Percentiles rank a stretch among this genome's conserved stretches.
Conservation (phyloP, 2,113 vertebrate species). For the Solea senegalensis region DNA sequence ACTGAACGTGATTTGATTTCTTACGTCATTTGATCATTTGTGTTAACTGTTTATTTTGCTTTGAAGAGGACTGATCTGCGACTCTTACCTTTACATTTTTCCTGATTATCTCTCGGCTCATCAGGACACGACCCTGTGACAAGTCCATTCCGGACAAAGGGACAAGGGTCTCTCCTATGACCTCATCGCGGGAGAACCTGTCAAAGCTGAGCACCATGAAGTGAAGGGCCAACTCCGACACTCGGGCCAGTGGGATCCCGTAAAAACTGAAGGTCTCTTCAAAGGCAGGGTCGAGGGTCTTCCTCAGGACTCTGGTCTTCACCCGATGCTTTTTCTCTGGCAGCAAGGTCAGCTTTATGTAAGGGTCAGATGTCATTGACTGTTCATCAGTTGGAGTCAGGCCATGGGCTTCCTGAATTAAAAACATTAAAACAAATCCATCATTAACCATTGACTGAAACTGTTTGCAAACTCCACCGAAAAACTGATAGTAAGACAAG, state of each 20-base stretch:
- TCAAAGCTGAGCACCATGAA: constrained; percentile 97
- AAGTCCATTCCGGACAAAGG: constrained; percentile 90
- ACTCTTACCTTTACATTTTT: constrained; percentile 92
- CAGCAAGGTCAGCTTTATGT: constrained; percentile 97
- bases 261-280: constrained; percentile 99
- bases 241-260: constrained; percentile 89
- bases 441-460: neutral
- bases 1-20: too few relatives aligned
- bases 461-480: neutral
- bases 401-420: constrained; percentile 91
- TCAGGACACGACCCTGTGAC: constrained; percentile 88
- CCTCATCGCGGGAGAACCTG: constrained; percentile 95
- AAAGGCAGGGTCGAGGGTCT: constrained; percentile 95
- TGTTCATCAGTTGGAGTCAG: constrained; percentile 95
- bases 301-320: constrained; percentile 96
- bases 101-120: constrained; percentile 97
- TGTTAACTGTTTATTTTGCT: too few relatives aligned
- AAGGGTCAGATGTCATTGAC: constrained; percentile 97
- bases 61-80: too few relatives aligned
- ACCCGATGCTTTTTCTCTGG: constrained; percentile 98
- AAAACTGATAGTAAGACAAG: neutral
- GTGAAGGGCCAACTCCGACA: constrained; percentile 91
- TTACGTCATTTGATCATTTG: too few relatives aligned
- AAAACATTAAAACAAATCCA: constrained; percentile 2
- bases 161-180: constrained; percentile 96